Base-by-base conservation (phyloP, 2,113 vertebrate genomes). In the Dromas ardeola region DNA sequence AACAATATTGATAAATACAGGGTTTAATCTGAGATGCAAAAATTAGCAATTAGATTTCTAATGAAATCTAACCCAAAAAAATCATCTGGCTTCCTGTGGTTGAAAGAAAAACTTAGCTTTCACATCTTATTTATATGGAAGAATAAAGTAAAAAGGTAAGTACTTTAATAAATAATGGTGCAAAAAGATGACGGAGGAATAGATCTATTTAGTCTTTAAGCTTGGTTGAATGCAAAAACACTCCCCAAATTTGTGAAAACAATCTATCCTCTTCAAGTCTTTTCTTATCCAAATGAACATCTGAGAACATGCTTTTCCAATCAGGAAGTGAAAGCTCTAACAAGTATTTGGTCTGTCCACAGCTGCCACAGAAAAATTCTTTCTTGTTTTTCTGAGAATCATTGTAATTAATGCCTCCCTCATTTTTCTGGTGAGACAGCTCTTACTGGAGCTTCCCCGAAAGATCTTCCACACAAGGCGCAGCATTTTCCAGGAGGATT, bases 401-500 rank as follows among this genome's bases (percentile, higher is more conserved):
- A 50, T 43, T 90, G 61, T 73, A 93, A 96, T 62, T 93, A 92
- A 86, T 20, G 40, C 29, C 15, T 66, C 69, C 43, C 80, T 92
- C 9, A 13, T 56, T 84, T 91, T 47, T 78, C 63, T 72, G n/a
- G 38, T 67, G 32, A 94, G 70, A 90, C 71, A 66, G 16, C 21
- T 97, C 49, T 86, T 72, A 40, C 15, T 40, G 72, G 79, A 97
- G 29, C 15, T 56, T 85, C 30, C 9, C 55, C 52, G 21, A 79
- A 86, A 91, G 43, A 22, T 30, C 42, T 87, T 79, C 88, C 14
- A 81, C 52, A 80, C 38, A 38, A 4, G 19, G 12, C 21, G 15
- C 62, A 95, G 43, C 70, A 65, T 56, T 87, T 96, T 94, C 78
- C 92, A 65, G 61, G 83, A 84, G 43, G 72, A 95, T 97, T 97